Conservation (phyloP, 2,797 vertebrate species). For the Clarias laeviceps region DNA sequence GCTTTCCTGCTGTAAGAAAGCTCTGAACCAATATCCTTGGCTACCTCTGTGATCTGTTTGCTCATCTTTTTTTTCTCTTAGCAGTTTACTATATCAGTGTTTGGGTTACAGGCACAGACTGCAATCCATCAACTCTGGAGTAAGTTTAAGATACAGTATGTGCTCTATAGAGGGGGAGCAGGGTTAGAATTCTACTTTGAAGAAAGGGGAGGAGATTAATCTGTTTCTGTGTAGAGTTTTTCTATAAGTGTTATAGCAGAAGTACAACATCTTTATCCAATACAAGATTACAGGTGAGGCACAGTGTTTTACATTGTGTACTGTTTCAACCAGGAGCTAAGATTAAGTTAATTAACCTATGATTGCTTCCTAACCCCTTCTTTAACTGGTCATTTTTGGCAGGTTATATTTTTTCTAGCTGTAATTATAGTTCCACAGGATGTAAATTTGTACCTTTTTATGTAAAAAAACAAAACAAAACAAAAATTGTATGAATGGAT, state of each 20-base stretch:
- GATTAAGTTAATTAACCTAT: neutral
- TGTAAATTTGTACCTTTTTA: neutral
- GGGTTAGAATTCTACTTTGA: constrained; percentile 23
- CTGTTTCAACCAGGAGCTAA: neutral
- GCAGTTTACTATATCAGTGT: constrained; percentile 50
- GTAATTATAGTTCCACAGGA: neutral
- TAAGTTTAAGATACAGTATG: constrained; percentile 40
- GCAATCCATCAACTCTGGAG: constrained; percentile 52
- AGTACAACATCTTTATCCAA: neutral
- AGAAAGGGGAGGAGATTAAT: neutral
- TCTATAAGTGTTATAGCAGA: neutral
- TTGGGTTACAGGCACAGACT: constrained; percentile 56
- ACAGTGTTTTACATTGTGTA: neutral
- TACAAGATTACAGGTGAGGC: neutral
- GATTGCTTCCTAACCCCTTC: neutral
- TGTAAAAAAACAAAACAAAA: too few relatives aligned
- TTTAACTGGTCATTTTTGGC: neutral
- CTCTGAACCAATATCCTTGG: too few relatives aligned
- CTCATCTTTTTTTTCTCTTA: constrained; percentile 33
- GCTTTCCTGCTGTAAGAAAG: neutral
- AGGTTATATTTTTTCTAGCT: neutral
- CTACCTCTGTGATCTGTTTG: too few relatives aligned
- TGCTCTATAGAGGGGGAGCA: constrained; percentile 36
- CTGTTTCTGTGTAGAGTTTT: neutral
- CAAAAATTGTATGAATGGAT: too few relatives aligned